Evolutionary conservation across 1,140 invertebrate genomes (phyloP).

Genomic region (Pogonomyrmex barbatus): DNA sequence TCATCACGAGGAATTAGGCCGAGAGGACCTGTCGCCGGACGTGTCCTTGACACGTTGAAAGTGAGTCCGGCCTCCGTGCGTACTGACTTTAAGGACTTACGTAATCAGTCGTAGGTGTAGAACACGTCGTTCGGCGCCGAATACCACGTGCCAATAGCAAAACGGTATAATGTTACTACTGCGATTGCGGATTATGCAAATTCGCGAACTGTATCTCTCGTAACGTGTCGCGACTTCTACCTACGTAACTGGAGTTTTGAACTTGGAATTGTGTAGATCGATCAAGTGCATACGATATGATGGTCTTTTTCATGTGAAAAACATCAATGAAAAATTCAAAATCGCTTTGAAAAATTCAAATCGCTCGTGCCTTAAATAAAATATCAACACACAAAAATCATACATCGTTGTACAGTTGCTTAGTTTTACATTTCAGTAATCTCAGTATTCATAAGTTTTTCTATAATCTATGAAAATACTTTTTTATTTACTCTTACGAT

Average conservation of each 20-base stretch:
- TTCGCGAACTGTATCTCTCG: conserved; percentile 1
- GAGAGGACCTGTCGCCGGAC: conserved; percentile 76
- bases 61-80: conserved; percentile 74
- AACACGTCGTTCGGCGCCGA: conserved; percentile 37
- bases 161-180: conserved; percentile 32
- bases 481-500: background rate
- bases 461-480: background rate
- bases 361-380: background rate
- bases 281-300: background rate
- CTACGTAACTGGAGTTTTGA: conserved; percentile 22
- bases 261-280: background rate
- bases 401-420: background rate
- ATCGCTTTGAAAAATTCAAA: background rate
- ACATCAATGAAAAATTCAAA: background rate
- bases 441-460: background rate
- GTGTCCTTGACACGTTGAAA: conserved; percentile 84
- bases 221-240: background rate
- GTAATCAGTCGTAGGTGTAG: conserved; percentile 75
- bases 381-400: background rate
- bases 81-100: conserved; percentile 74
- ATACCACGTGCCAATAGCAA: conserved; percentile 16
- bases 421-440: background rate
- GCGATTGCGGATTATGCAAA: conserved; percentile 45
- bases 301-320: background rate
- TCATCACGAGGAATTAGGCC: conserved; percentile 77